Base-by-base conservation (phyloP, 2,797 vertebrate species). In the Clamator glandarius region DNA sequence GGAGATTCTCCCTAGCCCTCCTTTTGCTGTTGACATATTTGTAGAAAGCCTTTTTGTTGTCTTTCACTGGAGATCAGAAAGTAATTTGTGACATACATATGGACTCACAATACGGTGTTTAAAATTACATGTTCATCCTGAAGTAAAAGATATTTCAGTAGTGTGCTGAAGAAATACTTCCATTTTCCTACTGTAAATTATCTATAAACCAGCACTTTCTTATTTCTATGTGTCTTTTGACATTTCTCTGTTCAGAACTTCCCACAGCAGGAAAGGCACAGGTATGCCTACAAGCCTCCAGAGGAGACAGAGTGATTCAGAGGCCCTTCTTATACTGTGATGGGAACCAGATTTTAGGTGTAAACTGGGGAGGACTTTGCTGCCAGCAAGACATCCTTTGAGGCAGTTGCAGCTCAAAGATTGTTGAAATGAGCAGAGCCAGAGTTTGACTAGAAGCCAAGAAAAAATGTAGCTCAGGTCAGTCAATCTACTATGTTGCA, bases 291-390 rank as follows among this genome's bases (percentile, higher is more conserved):
- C 66, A 91, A 17, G 24, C 33, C 58, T 94, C 66, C 0, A 0
- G 87, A 72, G 31, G 41, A 83, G 62, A 80, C 23, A 20, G 35
- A 50, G 44, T 4, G 41, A 84, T 87, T 90, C 69, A 94, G 77
- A 94, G 72, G 57, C 72, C 55, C 13, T 52, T 58, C 70, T 79
- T 41, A 63, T 57, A 8, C 72, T 77, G 42, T 55, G 62, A 69
- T 13, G 25, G 50, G 82, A 94, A 36, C 35, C 69, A 92, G 54
- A 39, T 58, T 78, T 81, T 87, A 72, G 62, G 87, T 74, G 58
- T 83, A 78, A 83, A 80, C 76, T 68, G 73, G 62, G 84, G 84
- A 90, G 66, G 69, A 61, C 69, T 95, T 86, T 84, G 75, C 76
- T 93, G 87, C 79, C 92, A 93, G 87, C 0, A 11, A 78, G 76